phyloP scores from a whole-genome alignment of 2,888 invertebrate genomes.

The Zootermopsis nevadensis region DNA sequence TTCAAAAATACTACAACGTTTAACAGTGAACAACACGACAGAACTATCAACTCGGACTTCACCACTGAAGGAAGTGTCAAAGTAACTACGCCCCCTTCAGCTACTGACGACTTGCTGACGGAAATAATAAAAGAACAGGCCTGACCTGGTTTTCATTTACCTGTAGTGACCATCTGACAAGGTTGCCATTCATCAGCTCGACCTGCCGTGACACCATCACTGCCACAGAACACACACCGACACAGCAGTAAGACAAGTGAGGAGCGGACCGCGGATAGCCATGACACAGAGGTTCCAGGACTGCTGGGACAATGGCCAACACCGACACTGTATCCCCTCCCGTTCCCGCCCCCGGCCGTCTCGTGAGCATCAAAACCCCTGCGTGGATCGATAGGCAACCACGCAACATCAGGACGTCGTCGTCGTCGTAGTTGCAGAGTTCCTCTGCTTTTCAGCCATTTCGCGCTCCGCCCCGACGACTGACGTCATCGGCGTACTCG shows the following conservation, averaged over 20 bases:
- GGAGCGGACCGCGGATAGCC: background rate
- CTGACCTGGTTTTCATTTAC: conserved; percentile 3
- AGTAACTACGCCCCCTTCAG: background rate
- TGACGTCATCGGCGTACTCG: conserved; percentile 13
- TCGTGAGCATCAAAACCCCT: background rate
- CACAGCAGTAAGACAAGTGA: background rate
- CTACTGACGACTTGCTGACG: background rate
- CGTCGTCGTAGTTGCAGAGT: conserved; percentile 1
- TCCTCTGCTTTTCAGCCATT: background rate
- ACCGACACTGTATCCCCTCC: background rate
- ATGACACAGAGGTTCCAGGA: background rate
- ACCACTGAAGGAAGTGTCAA: background rate
- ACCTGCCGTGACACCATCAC: background rate
- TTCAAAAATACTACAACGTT: no score
- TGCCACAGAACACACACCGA: background rate
- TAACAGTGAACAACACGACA: no score
- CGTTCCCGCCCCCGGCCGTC: background rate
- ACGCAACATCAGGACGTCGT: background rate
- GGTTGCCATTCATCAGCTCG: background rate
- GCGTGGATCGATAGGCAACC: conserved; percentile 13
- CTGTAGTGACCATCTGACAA: background rate
- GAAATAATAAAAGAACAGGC: background rate
- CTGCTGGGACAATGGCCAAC: background rate
- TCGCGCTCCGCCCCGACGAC: conserved; percentile 14
- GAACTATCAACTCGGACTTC: no score